These are phyloP conservation scores for Gari tellinella DNA, from an alignment of 2,888 invertebrate genomes.

Conservation along the genomic window DNA sequence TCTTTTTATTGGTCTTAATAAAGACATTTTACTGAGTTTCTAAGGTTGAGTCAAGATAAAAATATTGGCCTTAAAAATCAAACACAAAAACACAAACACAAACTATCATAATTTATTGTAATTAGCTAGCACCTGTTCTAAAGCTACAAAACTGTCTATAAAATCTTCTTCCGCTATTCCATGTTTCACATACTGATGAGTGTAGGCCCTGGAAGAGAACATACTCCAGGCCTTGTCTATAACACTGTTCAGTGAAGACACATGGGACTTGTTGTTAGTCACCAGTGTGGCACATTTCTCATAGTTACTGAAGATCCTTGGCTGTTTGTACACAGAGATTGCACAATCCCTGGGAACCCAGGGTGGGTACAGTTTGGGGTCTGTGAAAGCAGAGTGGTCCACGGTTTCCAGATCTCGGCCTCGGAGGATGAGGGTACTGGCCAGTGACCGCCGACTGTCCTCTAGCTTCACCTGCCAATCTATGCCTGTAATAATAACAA, in stretches of 20 bases:
- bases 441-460: constrained; percentile 77
- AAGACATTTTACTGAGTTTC: no score
- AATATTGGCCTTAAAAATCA: no score
- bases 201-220: constrained; percentile 84
- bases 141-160: constrained; percentile 82
- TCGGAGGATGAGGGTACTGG: constrained; percentile 77
- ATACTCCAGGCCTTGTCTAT: constrained; percentile 84
- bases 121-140: constrained; percentile 83
- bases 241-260: constrained; percentile 76
- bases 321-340: constrained; percentile 73
- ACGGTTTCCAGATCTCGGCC: constrained; percentile 74
- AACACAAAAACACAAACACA: no score
- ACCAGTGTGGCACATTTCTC: constrained; percentile 82
- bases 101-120: constrained; percentile 73
- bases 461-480: constrained; percentile 79
- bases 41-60: no score
- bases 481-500: constrained; percentile 73
- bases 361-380: constrained; percentile 75
- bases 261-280: constrained; percentile 81
- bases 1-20: no score
- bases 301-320: constrained; percentile 78
- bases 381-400: constrained; percentile 72
- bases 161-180: constrained; percentile 83
- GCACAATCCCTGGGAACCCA: constrained; percentile 75
- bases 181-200: constrained; percentile 84